These are phyloP conservation scores for Centropus bengalensis DNA, from an alignment of 2,113 vertebrate genomes.

Conservation along the genomic window DNA sequence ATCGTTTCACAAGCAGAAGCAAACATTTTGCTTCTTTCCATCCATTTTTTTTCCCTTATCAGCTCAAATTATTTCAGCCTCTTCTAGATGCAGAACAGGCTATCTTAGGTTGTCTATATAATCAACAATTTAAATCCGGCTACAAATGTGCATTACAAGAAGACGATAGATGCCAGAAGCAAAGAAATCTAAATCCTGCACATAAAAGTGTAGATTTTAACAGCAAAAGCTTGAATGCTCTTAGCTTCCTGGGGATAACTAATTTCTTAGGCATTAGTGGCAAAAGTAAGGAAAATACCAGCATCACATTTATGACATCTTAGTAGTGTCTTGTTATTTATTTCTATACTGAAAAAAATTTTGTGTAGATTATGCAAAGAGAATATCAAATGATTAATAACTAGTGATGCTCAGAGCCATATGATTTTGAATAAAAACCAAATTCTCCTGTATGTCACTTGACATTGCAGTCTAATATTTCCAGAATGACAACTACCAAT, in stretches of 20 bases:
- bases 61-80: neutral
- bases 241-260: neutral
- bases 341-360: slow-evolving; percentile 23
- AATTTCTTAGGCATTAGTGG: neutral
- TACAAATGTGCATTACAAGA: neutral
- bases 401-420: neutral
- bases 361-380: neutral
- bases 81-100: neutral
- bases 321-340: neutral
- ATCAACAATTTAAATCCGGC: neutral
- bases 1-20: neutral
- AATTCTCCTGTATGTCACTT: neutral
- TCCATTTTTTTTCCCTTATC: neutral
- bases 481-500: neutral
- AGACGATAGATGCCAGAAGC: neutral
- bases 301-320: neutral
- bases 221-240: neutral
- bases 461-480: neutral
- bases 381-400: neutral
- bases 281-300: neutral
- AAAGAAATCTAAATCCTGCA: neutral
- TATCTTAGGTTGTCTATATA: neutral
- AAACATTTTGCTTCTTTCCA: neutral
- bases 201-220: neutral
- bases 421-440: neutral